Evolutionary conservation across 2,797 vertebrate genomes (phyloP), one percentile per base, ranked within the genome.

Genomic region (Coranthus polyacanthus): DNA sequence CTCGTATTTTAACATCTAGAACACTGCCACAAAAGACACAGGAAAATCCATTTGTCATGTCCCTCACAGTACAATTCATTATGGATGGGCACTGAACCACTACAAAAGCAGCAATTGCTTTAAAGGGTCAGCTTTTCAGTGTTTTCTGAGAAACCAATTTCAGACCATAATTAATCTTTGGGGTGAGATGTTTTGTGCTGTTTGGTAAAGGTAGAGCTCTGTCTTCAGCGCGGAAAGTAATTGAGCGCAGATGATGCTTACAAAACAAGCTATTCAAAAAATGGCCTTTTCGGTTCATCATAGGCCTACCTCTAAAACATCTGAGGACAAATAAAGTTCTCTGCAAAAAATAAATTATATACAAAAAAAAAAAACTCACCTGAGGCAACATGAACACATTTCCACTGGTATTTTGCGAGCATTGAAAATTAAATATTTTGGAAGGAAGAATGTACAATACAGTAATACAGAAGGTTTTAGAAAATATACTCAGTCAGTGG

Each of bases 121-220:
- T 89, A 83, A 92, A 91, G 88, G 83, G 79, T 82, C 79, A 81
- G 81, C 64, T 78, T 90, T 81, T 68, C 62, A 72, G 70, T 83
- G 64, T 82, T 89, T 88, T 90, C 88, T 74, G 70, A 94, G 92
- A 95, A 93, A 92, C 88, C 89, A 93, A 94, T 94, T 94, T 92
- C 75, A 84, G 89, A 85, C 91, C 86, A 90, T 87, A 94, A 92
- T 94, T 93, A 94, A 94, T 95, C 91, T 94, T 89, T 81, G 65
- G 71, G 89, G 63, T 65, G 61, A 32, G 6, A 88, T 77, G 80
- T 90, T 94, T 92, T 90, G 88, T 83, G 80, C 79, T 87, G 79
- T 86, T 93, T 89, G 84, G 74, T 88, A 72, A 84, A 87, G 86
- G 72, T 84, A 68, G 71, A 82, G 87, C 81, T 90, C 79, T 74